Percentiles rank a stretch among this genome's conserved stretches.
These are phyloP conservation scores for Tuberolachnus salignus DNA, from an alignment of 2,888 invertebrate species.

Conservation along the genomic window DNA sequence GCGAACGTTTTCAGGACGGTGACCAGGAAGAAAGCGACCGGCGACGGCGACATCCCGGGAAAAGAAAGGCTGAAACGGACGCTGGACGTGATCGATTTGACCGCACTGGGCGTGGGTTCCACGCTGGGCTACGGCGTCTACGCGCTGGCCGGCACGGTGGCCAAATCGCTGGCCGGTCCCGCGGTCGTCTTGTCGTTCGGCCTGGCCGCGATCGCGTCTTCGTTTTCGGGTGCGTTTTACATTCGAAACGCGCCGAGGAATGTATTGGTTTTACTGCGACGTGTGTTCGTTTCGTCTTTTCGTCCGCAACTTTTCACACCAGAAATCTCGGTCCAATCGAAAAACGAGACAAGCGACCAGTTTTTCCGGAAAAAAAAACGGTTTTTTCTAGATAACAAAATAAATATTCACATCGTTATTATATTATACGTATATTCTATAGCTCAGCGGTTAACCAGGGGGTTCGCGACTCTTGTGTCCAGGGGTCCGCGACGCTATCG, in stretches of 20 bases:
- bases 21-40: constrained; percentile 25
- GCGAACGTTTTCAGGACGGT: neutral
- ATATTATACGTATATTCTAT: no score
- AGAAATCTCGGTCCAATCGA: no score
- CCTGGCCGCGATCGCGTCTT: constrained; percentile 67
- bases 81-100: constrained; percentile 66
- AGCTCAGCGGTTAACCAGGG: no score
- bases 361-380: no score
- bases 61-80: constrained; percentile 62
- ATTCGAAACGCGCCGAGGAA: neutral
- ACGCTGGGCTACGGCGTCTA: constrained; percentile 69
- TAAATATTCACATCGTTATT: no score
- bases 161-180: constrained; percentile 66
- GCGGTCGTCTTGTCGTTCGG: constrained; percentile 67
- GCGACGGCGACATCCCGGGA: constrained; percentile 40
- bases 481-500: no score
- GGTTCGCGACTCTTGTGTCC: no score
- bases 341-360: neutral
- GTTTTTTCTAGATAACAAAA: no score
- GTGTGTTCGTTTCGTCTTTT: no score
- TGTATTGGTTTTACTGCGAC: no score
- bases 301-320: no score
- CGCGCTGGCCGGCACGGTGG: constrained; percentile 66
- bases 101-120: constrained; percentile 64
- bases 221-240: constrained; percentile 64